Evolutionary conservation across 2,797 vertebrate genomes (phyloP), one percentile per base, ranked within the genome.

Genomic region (Rallus crepitans): DNA sequence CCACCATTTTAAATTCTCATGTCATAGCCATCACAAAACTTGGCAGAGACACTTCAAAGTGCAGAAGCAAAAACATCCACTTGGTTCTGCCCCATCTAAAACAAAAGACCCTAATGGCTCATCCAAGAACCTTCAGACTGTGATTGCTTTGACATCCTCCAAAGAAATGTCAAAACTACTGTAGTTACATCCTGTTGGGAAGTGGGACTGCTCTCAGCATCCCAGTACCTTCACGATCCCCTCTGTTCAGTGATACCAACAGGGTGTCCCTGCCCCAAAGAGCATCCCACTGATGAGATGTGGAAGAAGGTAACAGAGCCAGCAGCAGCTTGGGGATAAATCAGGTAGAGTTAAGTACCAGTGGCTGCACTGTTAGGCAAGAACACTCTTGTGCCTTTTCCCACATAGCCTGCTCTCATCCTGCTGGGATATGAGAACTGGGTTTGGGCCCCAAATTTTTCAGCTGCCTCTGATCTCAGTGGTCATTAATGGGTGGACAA

Each of bases 401-500:
- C 60, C 37, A 64, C 68, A 84, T 18, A 7, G 1, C 18, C 52
- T 57, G n/a, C 68, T 30, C 39, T 82, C 59, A 42, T 35, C 60
- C 82, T 65, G n/a, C n/a, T 47, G 35, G n/a, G 33, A 15, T 8
- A 61, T 1, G 5, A 89, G 65, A 95, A 71, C 39, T 3, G 77
- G 77, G 76, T 90, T 88, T 78, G 59, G 33, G 14, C 79, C 69
- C n/a, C 0, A 0, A 78, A 81, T 81, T 91, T 83, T 91, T 90
- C 76, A 72, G 55, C 84, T 93, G 76, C 65, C 72, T 96, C 89
- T 88, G 72, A 96, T 94, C 91, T 94, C 89, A 83, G 61, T 40
- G 76, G 87, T 72, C 66, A 86, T 86, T 79, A 86, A 92, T 59
- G 50, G 69, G 79, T 13, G n/a, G 76, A 94, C 94, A 97, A 97